These are phyloP conservation scores for Mystacides longicornis DNA, from an alignment of 2,888 invertebrate genomes.

Conservation along the genomic window DNA sequence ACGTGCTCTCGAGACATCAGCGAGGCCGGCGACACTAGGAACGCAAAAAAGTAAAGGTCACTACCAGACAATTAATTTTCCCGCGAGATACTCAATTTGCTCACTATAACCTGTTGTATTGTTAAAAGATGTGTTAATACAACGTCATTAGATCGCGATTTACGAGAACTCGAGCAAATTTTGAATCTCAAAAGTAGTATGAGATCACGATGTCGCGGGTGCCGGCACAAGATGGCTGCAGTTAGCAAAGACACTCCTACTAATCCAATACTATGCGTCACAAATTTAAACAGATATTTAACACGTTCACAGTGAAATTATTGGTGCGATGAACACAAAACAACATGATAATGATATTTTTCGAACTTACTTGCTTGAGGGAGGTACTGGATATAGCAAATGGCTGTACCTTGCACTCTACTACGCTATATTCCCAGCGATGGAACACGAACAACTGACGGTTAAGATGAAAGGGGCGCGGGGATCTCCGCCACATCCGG, in stretches of 20 bases:
- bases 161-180: background rate
- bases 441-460: slow-evolving; percentile 44
- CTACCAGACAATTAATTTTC: slow-evolving; percentile 3
- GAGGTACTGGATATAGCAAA: slow-evolving; percentile 49
- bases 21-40: slow-evolving; percentile 19
- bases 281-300: slow-evolving; percentile 35
- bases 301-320: slow-evolving; percentile 20
- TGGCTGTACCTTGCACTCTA: slow-evolving; percentile 40
- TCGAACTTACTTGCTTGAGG: slow-evolving; percentile 49
- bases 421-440: slow-evolving; percentile 49
- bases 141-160: background rate
- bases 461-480: slow-evolving; percentile 45
- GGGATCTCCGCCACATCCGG: slow-evolving; percentile 46
- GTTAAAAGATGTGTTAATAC: background rate
- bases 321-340: slow-evolving; percentile 4
- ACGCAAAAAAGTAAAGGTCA: slow-evolving; percentile 20
- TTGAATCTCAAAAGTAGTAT: background rate
- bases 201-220: slow-evolving; percentile 48
- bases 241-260: slow-evolving; percentile 49
- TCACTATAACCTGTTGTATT: background rate
- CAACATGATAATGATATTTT: slow-evolving; percentile 9
- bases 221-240: slow-evolving; percentile 48
- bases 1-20: slow-evolving; percentile 16
- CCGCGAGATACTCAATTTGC: background rate
- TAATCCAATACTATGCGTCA: slow-evolving; percentile 44